These are phyloP conservation scores for Danio rerio DNA, from an alignment of 2,113 vertebrate genomes.

Conservation along the genomic window DNA sequence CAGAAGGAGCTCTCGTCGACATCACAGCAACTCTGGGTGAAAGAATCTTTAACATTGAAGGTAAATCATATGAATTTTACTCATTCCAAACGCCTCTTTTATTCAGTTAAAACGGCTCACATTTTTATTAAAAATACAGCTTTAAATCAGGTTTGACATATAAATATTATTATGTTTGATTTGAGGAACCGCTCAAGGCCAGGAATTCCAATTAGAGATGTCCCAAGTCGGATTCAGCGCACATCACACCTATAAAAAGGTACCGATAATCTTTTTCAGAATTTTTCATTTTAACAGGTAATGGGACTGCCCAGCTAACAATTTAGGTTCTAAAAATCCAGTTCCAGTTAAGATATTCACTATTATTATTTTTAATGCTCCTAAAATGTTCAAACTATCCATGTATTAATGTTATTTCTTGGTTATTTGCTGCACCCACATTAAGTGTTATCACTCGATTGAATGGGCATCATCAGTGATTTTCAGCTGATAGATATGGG, in stretches of 20 bases:
- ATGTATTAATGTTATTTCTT: no score
- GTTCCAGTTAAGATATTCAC: no score
- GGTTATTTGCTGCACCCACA: no score
- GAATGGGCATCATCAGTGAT: no score
- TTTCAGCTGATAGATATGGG: no score
- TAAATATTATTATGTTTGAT: not conserved
- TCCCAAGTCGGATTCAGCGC: conserved; percentile 89
- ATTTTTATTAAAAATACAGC: not conserved
- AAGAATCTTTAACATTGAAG: conserved; percentile 97
- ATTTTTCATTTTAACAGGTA: no score
- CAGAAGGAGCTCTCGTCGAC: conserved; percentile 86
- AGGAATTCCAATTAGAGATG: conserved; percentile 88
- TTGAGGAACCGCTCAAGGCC: conserved; percentile 80
- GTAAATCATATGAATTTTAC: conserved; percentile 67
- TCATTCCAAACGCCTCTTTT: not conserved
- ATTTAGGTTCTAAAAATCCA: no score
- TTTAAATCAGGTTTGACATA: not conserved
- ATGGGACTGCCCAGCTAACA: no score
- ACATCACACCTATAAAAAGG: conserved; percentile 78
- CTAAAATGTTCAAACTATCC: no score
- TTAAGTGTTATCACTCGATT: no score
- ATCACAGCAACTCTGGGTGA: conserved; percentile 90
- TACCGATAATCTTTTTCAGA: conserved; percentile 41
- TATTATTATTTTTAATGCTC: no score
- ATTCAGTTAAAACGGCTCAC: not conserved